Percentiles rank a stretch among this genome's conserved stretches.
Evolutionary conservation across 1,140 invertebrate species (phyloP).

Genomic region (Drosophila albomicans): DNA sequence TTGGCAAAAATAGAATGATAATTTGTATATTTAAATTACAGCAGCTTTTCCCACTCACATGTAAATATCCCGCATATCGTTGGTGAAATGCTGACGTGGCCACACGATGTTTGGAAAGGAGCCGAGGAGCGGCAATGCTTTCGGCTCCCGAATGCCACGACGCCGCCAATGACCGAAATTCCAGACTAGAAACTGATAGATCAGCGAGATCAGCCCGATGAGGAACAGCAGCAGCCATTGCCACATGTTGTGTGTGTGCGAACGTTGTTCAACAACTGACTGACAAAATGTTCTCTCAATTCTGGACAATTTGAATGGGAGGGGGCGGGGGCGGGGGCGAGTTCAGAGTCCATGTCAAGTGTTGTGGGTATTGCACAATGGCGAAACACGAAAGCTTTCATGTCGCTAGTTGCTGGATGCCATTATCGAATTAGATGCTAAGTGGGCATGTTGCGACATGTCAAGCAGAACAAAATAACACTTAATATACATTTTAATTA

Average conservation of each 20-base stretch:
- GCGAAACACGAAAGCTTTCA: slow-evolving; percentile 20
- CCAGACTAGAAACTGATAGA: slow-evolving; percentile 81
- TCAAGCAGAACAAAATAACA: background rate
- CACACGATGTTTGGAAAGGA: slow-evolving; percentile 85
- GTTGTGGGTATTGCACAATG: background rate
- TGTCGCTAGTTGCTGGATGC: background rate
- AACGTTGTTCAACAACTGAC: slow-evolving; percentile 27
- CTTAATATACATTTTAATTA: too few relatives aligned
- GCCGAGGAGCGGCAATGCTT: slow-evolving; percentile 71
- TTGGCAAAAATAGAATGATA: too few relatives aligned
- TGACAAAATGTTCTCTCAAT: slow-evolving; percentile 1
- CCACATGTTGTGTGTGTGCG: slow-evolving; percentile 38
- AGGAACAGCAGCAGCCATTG: slow-evolving; percentile 41
- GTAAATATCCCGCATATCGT: slow-evolving; percentile 78
- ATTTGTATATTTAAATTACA: too few relatives aligned
- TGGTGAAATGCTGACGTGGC: slow-evolving; percentile 65
- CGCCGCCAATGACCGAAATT: slow-evolving; percentile 84
- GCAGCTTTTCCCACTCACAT: slow-evolving; percentile 45
- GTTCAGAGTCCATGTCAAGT: slow-evolving; percentile 4
- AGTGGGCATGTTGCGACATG: slow-evolving; percentile 12
- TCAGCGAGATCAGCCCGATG: slow-evolving; percentile 5
- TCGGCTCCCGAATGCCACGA: slow-evolving; percentile 70
- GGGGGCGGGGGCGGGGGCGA: background rate
- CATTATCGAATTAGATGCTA: slow-evolving; percentile 46
- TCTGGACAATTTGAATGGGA: slow-evolving; percentile 1